These are phyloP conservation scores for Poecilia velifera DNA, from an alignment of 2,797 vertebrate species.

Conservation along the genomic window DNA sequence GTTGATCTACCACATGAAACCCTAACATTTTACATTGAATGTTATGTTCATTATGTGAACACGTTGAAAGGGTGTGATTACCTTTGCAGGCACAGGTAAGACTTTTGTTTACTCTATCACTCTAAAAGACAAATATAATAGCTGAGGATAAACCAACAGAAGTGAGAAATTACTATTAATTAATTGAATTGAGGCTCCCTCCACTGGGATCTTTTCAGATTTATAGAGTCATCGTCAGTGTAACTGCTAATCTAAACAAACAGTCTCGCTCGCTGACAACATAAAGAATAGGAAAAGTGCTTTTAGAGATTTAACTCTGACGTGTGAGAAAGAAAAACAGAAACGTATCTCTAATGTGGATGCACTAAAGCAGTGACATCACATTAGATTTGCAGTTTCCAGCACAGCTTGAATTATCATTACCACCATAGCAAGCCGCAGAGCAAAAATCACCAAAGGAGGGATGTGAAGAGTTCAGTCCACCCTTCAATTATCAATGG, in stretches of 20 bases:
- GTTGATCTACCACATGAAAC: neutral
- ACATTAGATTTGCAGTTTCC: slow-evolving; percentile 36
- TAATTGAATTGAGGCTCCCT: slow-evolving; percentile 64
- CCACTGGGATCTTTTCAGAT: slow-evolving; percentile 64
- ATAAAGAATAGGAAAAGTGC: slow-evolving; percentile 38
- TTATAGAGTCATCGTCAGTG: slow-evolving; percentile 61
- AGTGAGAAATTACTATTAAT: slow-evolving; percentile 72
- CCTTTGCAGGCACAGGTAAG: slow-evolving; percentile 29
- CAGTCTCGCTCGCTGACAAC: slow-evolving; percentile 23
- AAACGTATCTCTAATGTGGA: slow-evolving; percentile 4
- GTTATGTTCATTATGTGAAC: neutral
- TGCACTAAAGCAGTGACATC: slow-evolving; percentile 26
- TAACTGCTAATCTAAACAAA: slow-evolving; percentile 68
- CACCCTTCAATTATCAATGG: slow-evolving; percentile 59
- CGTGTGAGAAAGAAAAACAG: slow-evolving; percentile 12
- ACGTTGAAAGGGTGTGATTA: neutral
- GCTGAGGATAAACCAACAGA: slow-evolving; percentile 52
- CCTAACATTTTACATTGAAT: neutral
- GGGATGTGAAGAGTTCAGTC: slow-evolving; percentile 41
- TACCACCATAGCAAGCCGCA: slow-evolving; percentile 27
- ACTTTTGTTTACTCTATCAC: slow-evolving; percentile 50
- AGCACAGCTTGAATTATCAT: slow-evolving; percentile 32
- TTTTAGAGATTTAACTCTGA: slow-evolving; percentile 20
- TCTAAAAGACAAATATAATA: slow-evolving; percentile 70
- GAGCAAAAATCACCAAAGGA: slow-evolving; percentile 36